Evolutionary conservation across 2,113 vertebrate species (phyloP).

Genomic region (Climacteris rufus): DNA sequence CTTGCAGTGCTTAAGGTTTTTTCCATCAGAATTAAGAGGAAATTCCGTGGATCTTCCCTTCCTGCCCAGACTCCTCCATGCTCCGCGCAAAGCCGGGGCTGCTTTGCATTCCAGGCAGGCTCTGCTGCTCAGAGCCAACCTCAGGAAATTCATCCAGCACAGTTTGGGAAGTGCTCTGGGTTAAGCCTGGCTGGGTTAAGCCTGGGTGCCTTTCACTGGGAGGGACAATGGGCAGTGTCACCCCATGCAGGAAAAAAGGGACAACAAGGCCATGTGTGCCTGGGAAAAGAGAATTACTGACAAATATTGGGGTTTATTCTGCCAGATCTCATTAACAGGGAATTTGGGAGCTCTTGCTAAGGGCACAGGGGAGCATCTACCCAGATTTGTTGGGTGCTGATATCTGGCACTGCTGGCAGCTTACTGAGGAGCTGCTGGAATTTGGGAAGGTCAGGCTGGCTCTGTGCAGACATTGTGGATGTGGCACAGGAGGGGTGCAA

Average conservation of each 20-base stretch:
- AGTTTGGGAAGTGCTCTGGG: background rate
- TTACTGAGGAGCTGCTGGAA: background rate
- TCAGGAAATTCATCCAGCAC: background rate
- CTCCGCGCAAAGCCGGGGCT: background rate
- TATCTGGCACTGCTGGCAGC: background rate
- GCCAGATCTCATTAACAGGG: background rate
- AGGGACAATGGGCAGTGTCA: background rate
- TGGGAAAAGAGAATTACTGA: background rate
- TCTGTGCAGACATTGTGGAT: background rate
- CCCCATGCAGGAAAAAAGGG: background rate
- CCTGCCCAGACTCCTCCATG: background rate
- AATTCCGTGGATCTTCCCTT: slow-evolving; percentile 3
- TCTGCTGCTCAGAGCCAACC: background rate
- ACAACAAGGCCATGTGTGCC: background rate
- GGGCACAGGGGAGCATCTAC: background rate
- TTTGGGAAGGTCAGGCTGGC: background rate
- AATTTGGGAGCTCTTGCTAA: background rate
- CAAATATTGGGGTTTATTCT: background rate
- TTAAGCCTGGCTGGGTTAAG: background rate
- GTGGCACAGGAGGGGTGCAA: fast-evolving
- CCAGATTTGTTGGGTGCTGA: background rate
- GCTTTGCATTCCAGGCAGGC: slow-evolving; percentile 40
- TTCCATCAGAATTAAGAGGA: background rate
- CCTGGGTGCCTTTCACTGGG: no score
- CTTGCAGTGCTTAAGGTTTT: background rate